Base-by-base conservation (phyloP, 1,140 invertebrate genomes). In the Trachymyrmex septentrionalis region DNA sequence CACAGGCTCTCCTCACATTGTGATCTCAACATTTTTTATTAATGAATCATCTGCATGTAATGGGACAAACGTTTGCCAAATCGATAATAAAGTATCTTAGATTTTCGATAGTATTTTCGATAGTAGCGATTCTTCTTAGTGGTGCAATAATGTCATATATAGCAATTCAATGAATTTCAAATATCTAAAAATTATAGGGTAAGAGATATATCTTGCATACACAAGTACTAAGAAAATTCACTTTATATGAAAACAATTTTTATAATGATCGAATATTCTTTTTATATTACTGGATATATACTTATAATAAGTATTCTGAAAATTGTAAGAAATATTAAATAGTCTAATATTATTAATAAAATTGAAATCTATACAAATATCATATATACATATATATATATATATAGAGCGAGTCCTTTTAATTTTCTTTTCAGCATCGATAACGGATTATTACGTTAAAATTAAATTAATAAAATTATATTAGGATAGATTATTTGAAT, bases 81-180 rank as follows among this genome's bases (percentile, higher is more conserved):
- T 86, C 55, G 69, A 12, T 59, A 10, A 86, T 82, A 86, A 89
- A 78, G 44, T 88, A 86, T 88, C 61, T 63, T 21, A 10, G 21
- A 59, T 30, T 59, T 1, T 1, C 82, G 76, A 88, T 86, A 44
- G 24, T 57, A n/a, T n/a, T n/a, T n/a, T n/a, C n/a, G n/a, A n/a
- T n/a, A n/a, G n/a, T n/a, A n/a, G 3, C 14, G n/a, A 38, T 34
- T 66, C 19, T 38, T 10, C 2, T 63, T 19, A 77, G 3, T 4
- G 2, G 7, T 27, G 27, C 6, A 24, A 34, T 21, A 53, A 64
- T 34, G 7, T 16, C 1, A 16, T 61, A 38, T 27, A 16, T 63
- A n/a, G 1, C 5, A 50, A 63, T 5, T 78, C 30, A 34, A 14
- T 50, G 44, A 6, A 78, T 4, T 38, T 38, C 0, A 9, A 73